Conservation (phyloP, 1,140 invertebrate genomes). For the Procambarus virginalis region DNA sequence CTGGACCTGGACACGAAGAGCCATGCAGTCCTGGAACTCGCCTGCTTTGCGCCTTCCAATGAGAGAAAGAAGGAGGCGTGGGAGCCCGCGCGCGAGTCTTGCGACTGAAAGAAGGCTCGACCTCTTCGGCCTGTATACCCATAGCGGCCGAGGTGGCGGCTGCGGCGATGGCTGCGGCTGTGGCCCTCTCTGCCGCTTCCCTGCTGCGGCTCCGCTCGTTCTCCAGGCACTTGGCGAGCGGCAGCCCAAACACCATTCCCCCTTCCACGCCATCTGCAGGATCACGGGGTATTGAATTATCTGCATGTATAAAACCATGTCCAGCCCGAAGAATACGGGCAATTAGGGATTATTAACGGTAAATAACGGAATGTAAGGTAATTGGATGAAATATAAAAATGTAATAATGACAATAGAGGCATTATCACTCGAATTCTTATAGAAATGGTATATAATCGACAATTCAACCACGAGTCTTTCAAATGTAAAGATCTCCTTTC, state of each 20-base stretch:
- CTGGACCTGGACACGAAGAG: too few species aligned
- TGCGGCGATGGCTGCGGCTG: constrained; percentile 71
- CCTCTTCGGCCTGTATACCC: constrained; percentile 63
- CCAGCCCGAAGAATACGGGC: too few species aligned
- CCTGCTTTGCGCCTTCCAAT: constrained; percentile 75
- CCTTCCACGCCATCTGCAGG: constrained; percentile 45
- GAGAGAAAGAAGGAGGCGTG: constrained; percentile 82
- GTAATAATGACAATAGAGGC: too few species aligned
- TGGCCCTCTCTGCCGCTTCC: constrained; percentile 61
- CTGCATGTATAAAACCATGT: too few species aligned
- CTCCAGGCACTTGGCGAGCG: constrained; percentile 85
- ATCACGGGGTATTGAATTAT: too few species aligned
- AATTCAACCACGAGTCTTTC: too few species aligned
- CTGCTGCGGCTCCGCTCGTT: constrained; percentile 78
- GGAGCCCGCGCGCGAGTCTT: constrained; percentile 79
- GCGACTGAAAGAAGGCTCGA: constrained; percentile 74
- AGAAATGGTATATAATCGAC: too few species aligned
- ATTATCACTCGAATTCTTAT: too few species aligned
- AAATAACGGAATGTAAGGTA: too few species aligned
- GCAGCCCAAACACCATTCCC: constrained; percentile 86
- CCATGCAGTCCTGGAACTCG: constrained; percentile 3
- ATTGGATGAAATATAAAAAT: too few species aligned
- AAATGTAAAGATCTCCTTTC: too few species aligned
- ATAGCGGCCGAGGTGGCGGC: constrained; percentile 74
- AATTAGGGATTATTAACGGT: too few species aligned